Evolutionary conservation across 1,140 invertebrate genomes (phyloP).

Genomic region (Venturia canescens): DNA sequence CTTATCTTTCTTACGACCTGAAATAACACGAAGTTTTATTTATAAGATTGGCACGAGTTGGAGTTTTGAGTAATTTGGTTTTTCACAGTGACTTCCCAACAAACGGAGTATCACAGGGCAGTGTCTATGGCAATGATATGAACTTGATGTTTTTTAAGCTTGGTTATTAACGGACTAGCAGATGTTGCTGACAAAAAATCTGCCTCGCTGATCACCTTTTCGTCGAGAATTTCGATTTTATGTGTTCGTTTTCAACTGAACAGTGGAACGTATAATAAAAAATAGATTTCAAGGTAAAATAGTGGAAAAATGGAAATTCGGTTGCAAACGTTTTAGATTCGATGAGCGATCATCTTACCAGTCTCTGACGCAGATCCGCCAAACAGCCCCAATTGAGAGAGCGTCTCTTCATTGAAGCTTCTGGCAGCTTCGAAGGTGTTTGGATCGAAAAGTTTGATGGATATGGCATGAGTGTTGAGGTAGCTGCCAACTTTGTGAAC

Average conservation of each 20-base stretch:
- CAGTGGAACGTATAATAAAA: too few relatives aligned
- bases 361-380: conserved; percentile 59
- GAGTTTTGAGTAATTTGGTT: too few relatives aligned
- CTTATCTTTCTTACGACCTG: conserved; percentile 77
- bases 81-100: too few relatives aligned
- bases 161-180: too few relatives aligned
- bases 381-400: conserved; percentile 65
- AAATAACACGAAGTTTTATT: not conserved
- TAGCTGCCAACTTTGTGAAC: conserved; percentile 84
- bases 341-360: conserved; percentile 57
- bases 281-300: too few relatives aligned
- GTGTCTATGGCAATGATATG: too few relatives aligned
- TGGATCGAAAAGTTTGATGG: conserved; percentile 84
- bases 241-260: too few relatives aligned
- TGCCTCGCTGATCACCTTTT: too few relatives aligned
- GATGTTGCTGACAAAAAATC: too few relatives aligned
- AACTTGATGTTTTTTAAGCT: too few relatives aligned
- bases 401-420: conserved; percentile 72
- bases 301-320: too few relatives aligned
- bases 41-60: not conserved
- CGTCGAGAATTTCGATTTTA: not conserved
- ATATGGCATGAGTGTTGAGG: conserved; percentile 84
- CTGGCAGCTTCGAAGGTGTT: conserved; percentile 79
- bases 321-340: not conserved
- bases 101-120: too few relatives aligned